Percentiles rank a stretch among this genome's conserved stretches.
These are phyloP conservation scores for Acanthosoma haemorrhoidale DNA, from an alignment of 2,888 invertebrate genomes.

Conservation along the genomic window DNA sequence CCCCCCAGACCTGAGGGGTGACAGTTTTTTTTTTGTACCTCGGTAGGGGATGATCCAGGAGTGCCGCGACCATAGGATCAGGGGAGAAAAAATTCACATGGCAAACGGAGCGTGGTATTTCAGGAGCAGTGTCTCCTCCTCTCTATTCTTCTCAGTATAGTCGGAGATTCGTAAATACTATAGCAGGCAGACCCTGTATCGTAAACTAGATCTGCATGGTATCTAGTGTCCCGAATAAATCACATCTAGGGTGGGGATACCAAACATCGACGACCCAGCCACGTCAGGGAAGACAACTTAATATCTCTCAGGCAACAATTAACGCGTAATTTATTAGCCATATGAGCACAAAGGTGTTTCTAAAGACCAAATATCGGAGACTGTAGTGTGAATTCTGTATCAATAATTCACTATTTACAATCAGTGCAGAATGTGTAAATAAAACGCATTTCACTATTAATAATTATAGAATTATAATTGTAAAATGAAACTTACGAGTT, in stretches of 20 bases:
- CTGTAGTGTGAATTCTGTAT: too few species aligned
- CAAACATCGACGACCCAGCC: neutral
- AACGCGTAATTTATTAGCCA: too few species aligned
- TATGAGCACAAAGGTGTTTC: too few species aligned
- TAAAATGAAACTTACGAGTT: too few species aligned
- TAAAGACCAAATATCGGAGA: too few species aligned
- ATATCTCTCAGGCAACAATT: neutral
- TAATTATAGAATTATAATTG: too few species aligned
- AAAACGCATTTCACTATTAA: too few species aligned
- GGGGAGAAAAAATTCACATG: slow-evolving; percentile 8
- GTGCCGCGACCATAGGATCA: neutral
- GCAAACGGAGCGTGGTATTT: slow-evolving; percentile 12
- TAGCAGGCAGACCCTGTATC: neutral
- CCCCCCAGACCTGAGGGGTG: slow-evolving; percentile 1
- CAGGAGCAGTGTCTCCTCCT: neutral
- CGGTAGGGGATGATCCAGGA: neutral
- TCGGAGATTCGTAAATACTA: neutral
- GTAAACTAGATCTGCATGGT: neutral
- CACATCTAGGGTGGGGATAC: neutral
- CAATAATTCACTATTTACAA: too few species aligned
- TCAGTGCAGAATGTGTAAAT: too few species aligned
- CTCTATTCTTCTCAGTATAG: neutral
- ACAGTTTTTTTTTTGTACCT: slow-evolving; percentile 18
- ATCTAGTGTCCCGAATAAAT: neutral
- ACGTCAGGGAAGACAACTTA: neutral